Percentiles rank a stretch among this genome's conserved stretches.
Conservation (phyloP, 2,888 invertebrate species). For the Lumbricus terrestris region DNA sequence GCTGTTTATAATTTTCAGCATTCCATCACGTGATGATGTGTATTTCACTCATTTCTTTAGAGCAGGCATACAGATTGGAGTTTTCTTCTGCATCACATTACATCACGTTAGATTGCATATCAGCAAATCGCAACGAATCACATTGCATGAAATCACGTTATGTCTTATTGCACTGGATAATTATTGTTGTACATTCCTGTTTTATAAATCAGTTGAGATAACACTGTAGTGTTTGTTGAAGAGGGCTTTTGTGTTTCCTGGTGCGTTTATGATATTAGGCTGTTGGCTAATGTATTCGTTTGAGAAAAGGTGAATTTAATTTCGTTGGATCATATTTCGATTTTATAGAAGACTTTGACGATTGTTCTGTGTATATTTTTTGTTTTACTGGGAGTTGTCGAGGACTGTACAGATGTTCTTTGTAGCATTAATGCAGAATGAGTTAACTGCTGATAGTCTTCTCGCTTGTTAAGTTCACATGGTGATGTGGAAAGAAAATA, state of each 20-base stretch:
- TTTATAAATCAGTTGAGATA: not conserved
- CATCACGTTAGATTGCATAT: not conserved
- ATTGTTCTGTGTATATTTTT: not conserved
- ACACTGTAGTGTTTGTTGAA: not conserved
- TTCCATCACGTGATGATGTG: not conserved
- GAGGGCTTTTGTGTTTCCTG: not conserved
- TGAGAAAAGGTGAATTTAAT: constrained; percentile 3
- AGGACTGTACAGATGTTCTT: no score
- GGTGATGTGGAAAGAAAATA: not conserved
- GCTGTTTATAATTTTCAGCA: not conserved
- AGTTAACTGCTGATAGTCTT: not conserved
- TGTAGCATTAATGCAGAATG: not conserved
- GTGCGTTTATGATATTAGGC: not conserved
- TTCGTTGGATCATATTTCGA: not conserved
- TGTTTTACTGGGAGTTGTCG: not conserved
- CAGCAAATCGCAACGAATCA: not conserved
- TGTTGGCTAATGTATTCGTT: not conserved
- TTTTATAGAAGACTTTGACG: not conserved
- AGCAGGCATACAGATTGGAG: not conserved
- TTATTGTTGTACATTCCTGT: not conserved
- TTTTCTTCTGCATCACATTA: not conserved
- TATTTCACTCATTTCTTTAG: not conserved
- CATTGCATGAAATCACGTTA: not conserved
- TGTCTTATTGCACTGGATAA: not conserved
- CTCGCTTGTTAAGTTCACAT: not conserved